Evolutionary conservation across 2,113 vertebrate species (phyloP).

Genomic region (Xyrauchen texanus): DNA sequence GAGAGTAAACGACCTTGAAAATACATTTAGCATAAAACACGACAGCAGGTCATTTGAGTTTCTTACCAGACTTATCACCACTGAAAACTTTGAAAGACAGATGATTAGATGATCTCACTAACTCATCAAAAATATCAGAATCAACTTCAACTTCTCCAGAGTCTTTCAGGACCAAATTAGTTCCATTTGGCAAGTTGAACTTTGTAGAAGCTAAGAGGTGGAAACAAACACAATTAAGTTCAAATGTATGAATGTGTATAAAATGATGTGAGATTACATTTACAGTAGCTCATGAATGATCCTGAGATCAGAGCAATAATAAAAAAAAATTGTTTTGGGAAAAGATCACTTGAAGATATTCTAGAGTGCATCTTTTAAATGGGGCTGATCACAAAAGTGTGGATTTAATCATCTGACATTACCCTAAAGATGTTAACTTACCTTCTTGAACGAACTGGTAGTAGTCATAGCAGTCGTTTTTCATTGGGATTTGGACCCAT

Average conservation of each 20-base stretch:
- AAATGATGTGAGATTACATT: too few relatives aligned
- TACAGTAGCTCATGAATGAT: too few relatives aligned
- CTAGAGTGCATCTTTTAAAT: too few relatives aligned
- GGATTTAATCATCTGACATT: background rate
- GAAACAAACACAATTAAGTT: background rate
- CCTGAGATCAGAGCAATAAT: too few relatives aligned
- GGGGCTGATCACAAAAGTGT: background rate
- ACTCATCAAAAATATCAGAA: background rate
- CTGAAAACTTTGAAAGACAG: background rate
- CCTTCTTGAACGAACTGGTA: background rate
- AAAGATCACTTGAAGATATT: too few relatives aligned
- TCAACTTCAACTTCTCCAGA: background rate
- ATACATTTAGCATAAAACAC: background rate
- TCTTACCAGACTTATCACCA: background rate
- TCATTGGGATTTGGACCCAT: background rate
- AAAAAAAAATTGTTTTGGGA: too few relatives aligned
- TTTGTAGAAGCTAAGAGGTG: background rate
- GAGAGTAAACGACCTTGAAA: too few relatives aligned
- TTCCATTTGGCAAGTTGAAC: background rate
- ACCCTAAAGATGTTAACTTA: background rate
- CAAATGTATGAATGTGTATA: too few relatives aligned
- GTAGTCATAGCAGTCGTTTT: background rate
- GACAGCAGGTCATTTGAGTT: background rate
- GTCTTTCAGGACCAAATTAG: background rate
- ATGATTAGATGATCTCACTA: background rate